Conservation (phyloP, 2,888 invertebrate genomes). For the Ormyrus pomaceus region DNA sequence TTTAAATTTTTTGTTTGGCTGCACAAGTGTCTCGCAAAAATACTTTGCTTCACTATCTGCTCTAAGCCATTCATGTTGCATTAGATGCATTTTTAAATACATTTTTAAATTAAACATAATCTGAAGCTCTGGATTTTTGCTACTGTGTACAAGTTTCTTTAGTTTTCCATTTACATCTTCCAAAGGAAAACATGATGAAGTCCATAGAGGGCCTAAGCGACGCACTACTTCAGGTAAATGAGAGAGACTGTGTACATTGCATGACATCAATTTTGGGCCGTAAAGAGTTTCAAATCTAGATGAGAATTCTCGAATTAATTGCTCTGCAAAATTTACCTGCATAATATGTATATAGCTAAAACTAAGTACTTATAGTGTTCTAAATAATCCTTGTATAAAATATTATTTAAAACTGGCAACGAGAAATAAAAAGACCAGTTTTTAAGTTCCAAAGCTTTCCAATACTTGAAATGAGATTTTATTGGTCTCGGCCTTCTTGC, state of each 20-base stretch:
- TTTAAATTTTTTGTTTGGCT: background rate
- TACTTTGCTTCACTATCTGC: slow-evolving; percentile 11
- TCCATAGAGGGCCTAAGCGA: slow-evolving; percentile 50
- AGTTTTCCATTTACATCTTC: slow-evolving; percentile 20
- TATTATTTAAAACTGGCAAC: slow-evolving; percentile 22
- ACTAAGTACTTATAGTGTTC: slow-evolving; percentile 11
- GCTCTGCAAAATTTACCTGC: slow-evolving; percentile 6
- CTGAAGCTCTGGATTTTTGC: slow-evolving; percentile 37
- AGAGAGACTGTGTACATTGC: slow-evolving; percentile 48
- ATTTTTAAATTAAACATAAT: slow-evolving; percentile 38
- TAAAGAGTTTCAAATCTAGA: slow-evolving; percentile 42
- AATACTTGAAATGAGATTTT: slow-evolving; percentile 46
- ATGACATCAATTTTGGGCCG: slow-evolving; percentile 25
- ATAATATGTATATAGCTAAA: slow-evolving; percentile 14
- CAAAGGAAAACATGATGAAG: slow-evolving; percentile 42
- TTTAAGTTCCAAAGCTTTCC: slow-evolving; percentile 55
- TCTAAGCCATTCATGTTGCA: slow-evolving; percentile 14
- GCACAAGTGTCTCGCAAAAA: slow-evolving; percentile 5
- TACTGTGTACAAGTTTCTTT: slow-evolving; percentile 44
- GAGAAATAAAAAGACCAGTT: slow-evolving; percentile 45
- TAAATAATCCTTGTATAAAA: slow-evolving; percentile 33
- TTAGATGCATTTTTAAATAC: slow-evolving; percentile 5
- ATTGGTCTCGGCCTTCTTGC: slow-evolving; percentile 47
- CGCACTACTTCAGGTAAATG: slow-evolving; percentile 47
- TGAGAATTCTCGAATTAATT: slow-evolving; percentile 33